Conservation (phyloP, 2,888 invertebrate species). For the Callosobruchus maculatus region DNA sequence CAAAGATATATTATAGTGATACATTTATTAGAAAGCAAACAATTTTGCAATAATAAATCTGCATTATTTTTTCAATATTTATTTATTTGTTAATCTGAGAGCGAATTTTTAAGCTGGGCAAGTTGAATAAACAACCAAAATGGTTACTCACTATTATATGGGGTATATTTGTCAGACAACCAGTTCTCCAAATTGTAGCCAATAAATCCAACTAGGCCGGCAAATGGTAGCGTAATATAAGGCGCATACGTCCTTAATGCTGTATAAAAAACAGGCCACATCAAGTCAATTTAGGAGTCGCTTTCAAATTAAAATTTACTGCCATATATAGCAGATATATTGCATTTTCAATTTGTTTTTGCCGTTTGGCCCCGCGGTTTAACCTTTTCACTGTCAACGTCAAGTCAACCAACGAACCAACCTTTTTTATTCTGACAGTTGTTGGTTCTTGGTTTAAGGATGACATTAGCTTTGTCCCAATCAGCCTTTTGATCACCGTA, state of each 20-base stretch:
- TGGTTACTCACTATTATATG: constrained; percentile 61
- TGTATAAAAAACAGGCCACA: constrained; percentile 71
- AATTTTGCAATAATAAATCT: background rate
- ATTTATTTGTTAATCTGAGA: no score
- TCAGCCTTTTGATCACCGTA: no score
- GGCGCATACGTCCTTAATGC: constrained; percentile 71
- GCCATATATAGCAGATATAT: background rate
- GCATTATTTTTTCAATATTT: no score
- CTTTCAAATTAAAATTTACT: background rate
- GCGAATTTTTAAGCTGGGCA: no score
- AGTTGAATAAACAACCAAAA: no score
- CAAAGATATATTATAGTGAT: no score
- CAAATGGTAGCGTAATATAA: constrained; percentile 77
- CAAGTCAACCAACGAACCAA: background rate
- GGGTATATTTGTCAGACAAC: constrained; percentile 72
- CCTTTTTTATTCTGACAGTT: background rate
- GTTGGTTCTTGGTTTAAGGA: no score
- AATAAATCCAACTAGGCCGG: constrained; percentile 75
- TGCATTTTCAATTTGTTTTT: background rate
- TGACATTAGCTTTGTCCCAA: no score
- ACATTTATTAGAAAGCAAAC: no score
- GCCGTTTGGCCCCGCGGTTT: background rate
- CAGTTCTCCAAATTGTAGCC: constrained; percentile 82
- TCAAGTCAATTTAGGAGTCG: constrained; percentile 42
- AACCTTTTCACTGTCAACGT: no score